Conservation (phyloP, 2,888 invertebrate genomes). For the Meiosimyza platycephala region DNA sequence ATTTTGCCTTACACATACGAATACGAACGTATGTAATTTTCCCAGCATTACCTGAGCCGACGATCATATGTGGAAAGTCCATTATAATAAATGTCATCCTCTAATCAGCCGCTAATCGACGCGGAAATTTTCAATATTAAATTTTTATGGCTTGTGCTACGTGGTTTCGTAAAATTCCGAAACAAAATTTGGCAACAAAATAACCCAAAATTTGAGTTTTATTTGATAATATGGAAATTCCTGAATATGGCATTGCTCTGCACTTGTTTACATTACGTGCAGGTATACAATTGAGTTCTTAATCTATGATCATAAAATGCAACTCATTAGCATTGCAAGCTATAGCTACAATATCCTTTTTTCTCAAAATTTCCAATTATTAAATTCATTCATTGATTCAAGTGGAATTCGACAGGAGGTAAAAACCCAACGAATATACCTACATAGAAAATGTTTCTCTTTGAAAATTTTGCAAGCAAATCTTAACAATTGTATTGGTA, state of each 20-base stretch:
- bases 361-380: constrained; percentile 41
- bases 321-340: constrained; percentile 54
- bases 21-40: background rate
- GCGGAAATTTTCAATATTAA: constrained; percentile 26
- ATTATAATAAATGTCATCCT: too few species aligned
- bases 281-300: background rate
- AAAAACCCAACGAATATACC: background rate
- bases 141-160: background rate
- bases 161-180: background rate
- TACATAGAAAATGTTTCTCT: too few species aligned
- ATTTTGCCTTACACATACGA: background rate
- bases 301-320: constrained; percentile 33
- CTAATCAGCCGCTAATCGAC: constrained; percentile 21
- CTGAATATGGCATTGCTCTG: constrained; percentile 10
- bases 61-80: background rate
- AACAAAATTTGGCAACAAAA: constrained; percentile 27
- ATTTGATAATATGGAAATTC: constrained; percentile 52
- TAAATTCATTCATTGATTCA: constrained; percentile 49
- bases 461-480: constrained; percentile 21
- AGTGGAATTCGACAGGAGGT: constrained; percentile 16
- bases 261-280: constrained; percentile 18
- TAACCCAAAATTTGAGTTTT: constrained; percentile 42
- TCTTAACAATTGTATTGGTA: constrained; percentile 47
- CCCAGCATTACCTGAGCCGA: background rate
- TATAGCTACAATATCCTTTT: constrained; percentile 8